Evolutionary conservation across 2,888 invertebrate genomes (phyloP).

Genomic region (Amphipyra tragopoginis): DNA sequence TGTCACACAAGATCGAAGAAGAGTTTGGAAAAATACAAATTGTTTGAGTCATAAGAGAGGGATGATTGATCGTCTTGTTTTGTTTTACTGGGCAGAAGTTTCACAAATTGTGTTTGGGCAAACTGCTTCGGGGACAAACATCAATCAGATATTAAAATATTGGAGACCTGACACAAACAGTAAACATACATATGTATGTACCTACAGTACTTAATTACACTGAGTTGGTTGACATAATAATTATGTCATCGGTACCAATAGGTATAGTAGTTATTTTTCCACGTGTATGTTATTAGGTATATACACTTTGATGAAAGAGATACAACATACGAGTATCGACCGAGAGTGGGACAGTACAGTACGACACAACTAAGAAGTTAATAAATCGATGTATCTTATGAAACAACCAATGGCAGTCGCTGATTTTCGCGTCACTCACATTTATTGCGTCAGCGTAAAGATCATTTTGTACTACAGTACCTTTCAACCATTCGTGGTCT

Average conservation of each 20-base stretch:
- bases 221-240: neutral
- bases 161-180: conserved; percentile 3
- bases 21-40: conserved; percentile 38
- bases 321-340: no score
- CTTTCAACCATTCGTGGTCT: no score
- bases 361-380: no score
- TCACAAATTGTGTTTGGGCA: conserved; percentile 44
- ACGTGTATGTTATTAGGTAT: neutral
- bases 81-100: conserved; percentile 42
- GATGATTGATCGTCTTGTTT: conserved; percentile 53
- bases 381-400: no score
- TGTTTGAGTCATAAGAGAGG: conserved; percentile 20
- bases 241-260: neutral
- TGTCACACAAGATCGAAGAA: conserved; percentile 8
- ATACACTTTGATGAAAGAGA: no score
- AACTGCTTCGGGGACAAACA: conserved; percentile 35
- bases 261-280: neutral
- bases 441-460: no score
- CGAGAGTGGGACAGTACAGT: no score
- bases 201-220: neutral
- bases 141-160: conserved; percentile 50
- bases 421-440: no score
- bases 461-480: no score
- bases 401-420: no score
- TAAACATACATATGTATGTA: no score